Evolutionary conservation across 2,113 vertebrate genomes (phyloP), one percentile per base, ranked within the genome.

Genomic region (Pogonocichla stellata): DNA sequence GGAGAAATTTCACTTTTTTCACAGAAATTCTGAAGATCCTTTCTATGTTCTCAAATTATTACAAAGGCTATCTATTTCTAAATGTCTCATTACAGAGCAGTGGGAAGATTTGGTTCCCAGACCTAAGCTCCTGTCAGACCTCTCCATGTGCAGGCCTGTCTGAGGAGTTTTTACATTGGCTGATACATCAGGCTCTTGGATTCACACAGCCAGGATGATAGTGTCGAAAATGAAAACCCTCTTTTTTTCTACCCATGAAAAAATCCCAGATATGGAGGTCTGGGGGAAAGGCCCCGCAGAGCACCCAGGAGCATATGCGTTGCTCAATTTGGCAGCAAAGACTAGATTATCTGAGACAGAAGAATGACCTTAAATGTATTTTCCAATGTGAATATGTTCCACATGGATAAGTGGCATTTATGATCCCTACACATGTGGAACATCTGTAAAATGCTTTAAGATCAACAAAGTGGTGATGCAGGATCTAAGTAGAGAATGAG

Each of bases 291-390:
- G 16, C 10, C 19, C 36, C 26, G 31, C 53, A 26, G 11, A 54
- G 43, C 14, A 54, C 6, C 12, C 36, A 48, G 50, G 4, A 70
- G 7, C 6, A 22, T 3, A 62, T 0, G 0, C 0, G 0, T 12
- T 42, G 22, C 13, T 84, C 5, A n/a, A 77, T 72, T 69, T 24
- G 4, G 18, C 69, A 92, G 38, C 64, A 51, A 80, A 84, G 23
- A 29, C 60, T 17, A 50, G 34, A n/a, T 42, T 58, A 51, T 4
- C 29, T 33, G 60, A 67, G 45, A 31, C 19, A 42, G 17, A 67
- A 67, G 15, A 80, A 51, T 60, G 10, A 29, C 31, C 12, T 47
- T 10, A 67, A 67, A 9, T 14, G 5, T 18, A 25, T 61, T 89
- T 77, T 56, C 10, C 40, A 64, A 4, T 22, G 5, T 31, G 24